These are phyloP conservation scores for Neolamprologus brichardi DNA, from an alignment of 2,113 vertebrate species.

Conservation along the genomic window DNA sequence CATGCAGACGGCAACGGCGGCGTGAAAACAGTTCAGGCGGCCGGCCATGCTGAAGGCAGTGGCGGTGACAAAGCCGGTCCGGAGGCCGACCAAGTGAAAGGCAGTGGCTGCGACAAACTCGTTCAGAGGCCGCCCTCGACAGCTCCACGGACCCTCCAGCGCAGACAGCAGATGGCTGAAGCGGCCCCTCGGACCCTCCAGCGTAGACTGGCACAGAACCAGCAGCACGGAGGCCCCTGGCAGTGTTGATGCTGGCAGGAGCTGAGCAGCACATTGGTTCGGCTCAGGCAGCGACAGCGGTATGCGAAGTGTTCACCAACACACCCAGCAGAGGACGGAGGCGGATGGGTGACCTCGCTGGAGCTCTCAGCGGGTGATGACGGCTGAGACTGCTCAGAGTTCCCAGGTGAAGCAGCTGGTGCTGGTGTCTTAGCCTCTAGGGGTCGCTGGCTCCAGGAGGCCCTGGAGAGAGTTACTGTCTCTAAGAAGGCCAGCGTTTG, in stretches of 20 bases:
- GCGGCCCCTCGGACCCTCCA: background rate
- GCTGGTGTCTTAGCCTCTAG: background rate
- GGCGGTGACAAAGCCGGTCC: too few relatives aligned
- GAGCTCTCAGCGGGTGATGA: background rate
- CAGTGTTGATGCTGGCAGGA: background rate
- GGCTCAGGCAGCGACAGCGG: background rate
- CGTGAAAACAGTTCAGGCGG: background rate
- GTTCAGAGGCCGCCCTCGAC: background rate
- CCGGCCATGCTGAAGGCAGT: background rate
- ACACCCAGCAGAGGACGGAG: background rate
- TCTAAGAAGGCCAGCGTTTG: background rate
- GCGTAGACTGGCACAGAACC: background rate
- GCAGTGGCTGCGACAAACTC: too few relatives aligned
- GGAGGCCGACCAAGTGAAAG: too few relatives aligned
- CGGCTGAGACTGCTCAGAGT: background rate
- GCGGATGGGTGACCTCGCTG: background rate
- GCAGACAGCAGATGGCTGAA: too few relatives aligned
- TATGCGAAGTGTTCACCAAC: accelerated
- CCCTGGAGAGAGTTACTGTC: background rate
- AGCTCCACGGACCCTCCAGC: background rate
- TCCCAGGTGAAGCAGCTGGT: background rate
- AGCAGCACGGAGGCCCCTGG: background rate
- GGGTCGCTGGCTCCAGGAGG: background rate
- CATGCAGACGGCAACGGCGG: background rate
- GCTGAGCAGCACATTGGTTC: background rate